phyloP scores from a whole-genome alignment of 2,113 vertebrate genomes.

The Taxidea taxus region DNA sequence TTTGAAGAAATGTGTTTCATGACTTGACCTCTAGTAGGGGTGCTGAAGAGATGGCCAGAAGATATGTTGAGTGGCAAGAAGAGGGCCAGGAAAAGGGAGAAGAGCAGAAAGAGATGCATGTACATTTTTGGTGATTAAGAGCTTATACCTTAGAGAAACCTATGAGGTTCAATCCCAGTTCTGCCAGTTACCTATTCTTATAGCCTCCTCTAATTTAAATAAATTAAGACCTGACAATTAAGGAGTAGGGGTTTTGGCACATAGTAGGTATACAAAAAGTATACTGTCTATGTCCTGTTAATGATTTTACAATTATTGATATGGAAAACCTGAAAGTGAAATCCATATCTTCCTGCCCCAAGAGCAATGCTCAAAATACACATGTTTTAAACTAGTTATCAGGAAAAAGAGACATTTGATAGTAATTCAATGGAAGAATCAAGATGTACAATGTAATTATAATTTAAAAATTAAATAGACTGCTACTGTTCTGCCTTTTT shows the following conservation, averaged over 20 bases:
- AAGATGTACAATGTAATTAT: slow-evolving; percentile 54
- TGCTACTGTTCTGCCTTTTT: slow-evolving; percentile 8
- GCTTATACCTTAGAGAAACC: background rate
- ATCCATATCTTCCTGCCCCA: background rate
- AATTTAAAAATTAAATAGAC: slow-evolving; percentile 60
- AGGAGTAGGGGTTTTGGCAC: background rate
- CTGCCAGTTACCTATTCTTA: background rate
- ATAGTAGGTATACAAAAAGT: background rate
- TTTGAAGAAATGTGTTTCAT: background rate
- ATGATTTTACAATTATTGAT: slow-evolving; percentile 10
- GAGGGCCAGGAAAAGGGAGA: background rate
- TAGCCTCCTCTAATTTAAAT: slow-evolving; percentile 31
- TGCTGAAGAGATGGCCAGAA: background rate
- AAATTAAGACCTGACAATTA: slow-evolving; percentile 32
- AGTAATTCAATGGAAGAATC: background rate
- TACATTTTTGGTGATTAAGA: slow-evolving; percentile 1
- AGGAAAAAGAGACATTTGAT: slow-evolving; percentile 15
- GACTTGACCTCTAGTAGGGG: background rate
- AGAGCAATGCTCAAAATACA: background rate
- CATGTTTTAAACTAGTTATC: background rate
- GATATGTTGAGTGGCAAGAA: background rate
- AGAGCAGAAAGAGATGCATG: background rate
- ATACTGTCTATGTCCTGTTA: background rate
- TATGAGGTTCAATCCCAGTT: background rate
- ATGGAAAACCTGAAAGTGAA: background rate